Conservation (phyloP, 2,113 vertebrate species). For the Anarrhichthys ocellatus region DNA sequence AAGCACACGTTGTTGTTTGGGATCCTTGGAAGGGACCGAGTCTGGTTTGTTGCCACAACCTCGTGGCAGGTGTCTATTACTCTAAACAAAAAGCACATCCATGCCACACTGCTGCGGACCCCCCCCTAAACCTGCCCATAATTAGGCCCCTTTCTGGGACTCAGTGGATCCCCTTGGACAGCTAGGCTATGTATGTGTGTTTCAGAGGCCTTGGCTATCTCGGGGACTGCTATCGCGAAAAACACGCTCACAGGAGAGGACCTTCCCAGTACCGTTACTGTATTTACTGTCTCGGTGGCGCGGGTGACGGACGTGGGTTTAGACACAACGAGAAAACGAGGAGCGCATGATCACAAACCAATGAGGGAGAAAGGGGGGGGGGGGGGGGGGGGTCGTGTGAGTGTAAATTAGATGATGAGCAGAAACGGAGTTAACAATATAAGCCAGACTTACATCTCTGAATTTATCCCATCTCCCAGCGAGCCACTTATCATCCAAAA, state of each 20-base stretch:
- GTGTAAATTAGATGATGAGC: conserved; percentile 43
- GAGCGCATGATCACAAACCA: conserved; percentile 74
- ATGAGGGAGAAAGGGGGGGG: background rate
- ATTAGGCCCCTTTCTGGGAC: conserved; percentile 47
- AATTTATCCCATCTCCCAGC: conserved; percentile 96
- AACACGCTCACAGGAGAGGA: conserved; percentile 7
- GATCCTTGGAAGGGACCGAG: background rate
- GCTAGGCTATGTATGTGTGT: conserved; percentile 11
- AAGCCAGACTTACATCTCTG: conserved; percentile 91
- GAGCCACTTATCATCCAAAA: conserved; percentile 97
- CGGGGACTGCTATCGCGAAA: conserved; percentile 17
- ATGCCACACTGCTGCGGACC: conserved; percentile 38
- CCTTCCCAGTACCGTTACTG: background rate
- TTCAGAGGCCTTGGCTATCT: conserved; percentile 48
- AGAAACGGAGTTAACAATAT: background rate
- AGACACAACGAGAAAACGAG: conserved; percentile 65
- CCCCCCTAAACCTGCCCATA: conserved; percentile 46
- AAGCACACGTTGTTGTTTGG: background rate
- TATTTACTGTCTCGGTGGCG: conserved; percentile 42
- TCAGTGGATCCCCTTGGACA: conserved; percentile 15
- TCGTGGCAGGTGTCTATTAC: conserved; percentile 28
- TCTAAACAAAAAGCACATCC: background rate
- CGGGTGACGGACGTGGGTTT: conserved; percentile 65
- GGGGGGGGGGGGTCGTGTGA: background rate
- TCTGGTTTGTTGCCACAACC: background rate